Evolutionary conservation across 2,797 vertebrate species (phyloP), one percentile per base, ranked within the genome.

Genomic region (Xiphorhynchus erythropygius): DNA sequence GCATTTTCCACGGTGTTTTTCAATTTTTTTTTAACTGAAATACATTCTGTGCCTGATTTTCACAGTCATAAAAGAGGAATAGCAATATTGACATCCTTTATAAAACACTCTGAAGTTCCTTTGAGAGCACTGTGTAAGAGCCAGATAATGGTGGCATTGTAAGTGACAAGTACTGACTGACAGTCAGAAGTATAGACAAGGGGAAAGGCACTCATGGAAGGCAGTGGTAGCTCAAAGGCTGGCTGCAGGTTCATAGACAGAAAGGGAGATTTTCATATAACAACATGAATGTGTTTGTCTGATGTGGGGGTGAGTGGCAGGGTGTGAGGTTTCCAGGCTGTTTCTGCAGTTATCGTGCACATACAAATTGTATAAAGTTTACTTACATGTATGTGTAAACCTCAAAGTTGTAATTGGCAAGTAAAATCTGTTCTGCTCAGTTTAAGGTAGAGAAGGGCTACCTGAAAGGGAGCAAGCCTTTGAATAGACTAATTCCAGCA

Each of bases 141-240:
- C 79, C 75, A 60, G 47, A 79, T 85, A 89, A 85, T 87, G 78
- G 82, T 60, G 69, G 68, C 42, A 52, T 91, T 83, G 64, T 87
- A 13, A 74, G 52, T 85, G 84, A 85, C 68, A 94, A 76, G 83
- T 80, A 49, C 47, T 85, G 87, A 91, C 79, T 74, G 84, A 59
- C 71, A 84, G 41, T 50, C 84, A 35, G 3, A 49, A 49, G 71
- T 17, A 13, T 1, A 60, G 79, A 28, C 37, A n/a, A 80, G 87
- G 75, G 21, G 80, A 79, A 50, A 82, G 23, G 49, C 49, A 47
- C 67, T 89, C 79, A 18, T 2, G 2, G 78, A 39, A 57, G 33
- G 33, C 44, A 69, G 39, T 37, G 44, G 52, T 28, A 44, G 52
- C 77, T 87, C 49, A 47, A 74, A 89, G 49, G 27, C 78, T 70